Evolutionary conservation across 2,888 invertebrate genomes (phyloP), one percentile per base, ranked within the genome.

Genomic region (Mesochorus sp.): DNA sequence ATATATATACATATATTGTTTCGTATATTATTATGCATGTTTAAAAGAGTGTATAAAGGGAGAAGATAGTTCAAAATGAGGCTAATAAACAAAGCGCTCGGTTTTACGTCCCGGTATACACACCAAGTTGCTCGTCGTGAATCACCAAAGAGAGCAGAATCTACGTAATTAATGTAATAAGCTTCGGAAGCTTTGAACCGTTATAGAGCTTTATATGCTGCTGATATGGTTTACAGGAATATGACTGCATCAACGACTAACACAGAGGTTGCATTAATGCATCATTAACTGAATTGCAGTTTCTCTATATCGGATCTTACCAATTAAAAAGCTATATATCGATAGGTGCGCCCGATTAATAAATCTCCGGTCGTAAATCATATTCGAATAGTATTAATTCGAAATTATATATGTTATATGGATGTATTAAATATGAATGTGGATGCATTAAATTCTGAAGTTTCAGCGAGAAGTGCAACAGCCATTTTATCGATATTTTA

Each of bases 281-380:
- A 61, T 76, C 59, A 34, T 74, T 85, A 85, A 87, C 86, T 85
- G 79, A 80, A 84, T 85, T 81, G 66, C 79, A 74, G 81, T 59
- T 76, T 62, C 31, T 66, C 42, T 34, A 6, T 26, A 28, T 17
- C 19, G 10, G n/a, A 3, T 10, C 14, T 17, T 57, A 47, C 80
- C 62, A 83, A 84, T 86, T 86, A 87, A 83, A 83, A 80, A 78
- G 79, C 14, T 37, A 49, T 55, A 74, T 80, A 85, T 85, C 78
- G 76, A 83, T 73, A 81, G 82, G 83, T 71, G 53, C 51, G 76
- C 59, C 80, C 75, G 55, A 80, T 81, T 55, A 3, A n/a, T n/a
- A 53, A 17, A 19, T 28, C 42, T 19, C n/a, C 39, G 4, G 8
- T 57, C 24, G 34, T 6, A n/a, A 61, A 31, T 71, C 34, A 28